A percentile compares a stretch with the other conserved stretches of the same genome.
Conservation (phyloP, 2,797 vertebrate genomes). For the Phoxinus dragarum region DNA sequence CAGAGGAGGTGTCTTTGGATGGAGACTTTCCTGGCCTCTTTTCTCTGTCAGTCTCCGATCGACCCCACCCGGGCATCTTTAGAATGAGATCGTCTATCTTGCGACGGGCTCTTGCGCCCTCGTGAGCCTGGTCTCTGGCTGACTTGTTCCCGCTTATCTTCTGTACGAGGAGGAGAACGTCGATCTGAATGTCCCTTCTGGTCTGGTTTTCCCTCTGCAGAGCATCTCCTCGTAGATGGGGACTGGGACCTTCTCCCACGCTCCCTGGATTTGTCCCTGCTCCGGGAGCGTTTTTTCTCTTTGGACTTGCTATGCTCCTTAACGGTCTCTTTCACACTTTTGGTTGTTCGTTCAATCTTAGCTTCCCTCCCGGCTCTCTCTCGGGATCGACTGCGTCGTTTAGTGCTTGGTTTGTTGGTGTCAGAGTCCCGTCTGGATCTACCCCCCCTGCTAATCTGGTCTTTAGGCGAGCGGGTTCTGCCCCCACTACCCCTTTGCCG, state of each 20-base stretch:
- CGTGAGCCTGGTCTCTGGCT: conserved; percentile 84
- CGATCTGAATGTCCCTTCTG: conserved; percentile 78
- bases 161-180: conserved; percentile 78
- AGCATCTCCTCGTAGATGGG: conserved; percentile 81
- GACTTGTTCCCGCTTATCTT: conserved; percentile 84
- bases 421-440: conserved; percentile 90
- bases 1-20: conserved; percentile 95
- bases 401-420: conserved; percentile 83
- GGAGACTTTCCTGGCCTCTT: conserved; percentile 95
- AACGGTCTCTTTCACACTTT: conserved; percentile 77
- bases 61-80: conserved; percentile 86
- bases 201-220: conserved; percentile 84
- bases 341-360: conserved; percentile 88
- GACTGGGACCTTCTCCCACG: conserved; percentile 86
- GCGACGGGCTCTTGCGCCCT: conserved; percentile 62
- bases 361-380: conserved; percentile 86
- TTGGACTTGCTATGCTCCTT: conserved; percentile 88
- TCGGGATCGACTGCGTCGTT: conserved; percentile 88
- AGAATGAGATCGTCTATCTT: conserved; percentile 71
- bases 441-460: conserved; percentile 65
- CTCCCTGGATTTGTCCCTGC: conserved; percentile 86
- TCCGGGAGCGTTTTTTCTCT: conserved; percentile 87
- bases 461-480: conserved; percentile 68
- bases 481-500: conserved; percentile 79
- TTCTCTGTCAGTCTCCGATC: conserved; percentile 82